Evolutionary conservation across 2,888 invertebrate species (phyloP), one percentile per base, ranked within the genome.

Genomic region (Orthonychiurus folsomi): DNA sequence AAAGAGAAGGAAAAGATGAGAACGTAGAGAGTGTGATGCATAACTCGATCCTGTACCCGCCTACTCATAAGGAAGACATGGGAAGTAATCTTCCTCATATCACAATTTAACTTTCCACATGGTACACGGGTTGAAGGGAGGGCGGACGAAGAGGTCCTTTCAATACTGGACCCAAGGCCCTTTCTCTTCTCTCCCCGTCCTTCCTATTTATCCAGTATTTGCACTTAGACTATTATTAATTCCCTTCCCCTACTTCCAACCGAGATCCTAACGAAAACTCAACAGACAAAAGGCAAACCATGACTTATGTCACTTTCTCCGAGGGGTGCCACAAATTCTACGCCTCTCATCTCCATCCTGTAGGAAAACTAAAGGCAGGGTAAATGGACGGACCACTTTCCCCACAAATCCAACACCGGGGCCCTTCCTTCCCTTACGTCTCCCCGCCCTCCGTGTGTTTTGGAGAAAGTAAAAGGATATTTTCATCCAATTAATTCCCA

Each of bases 181-280:
- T n/a, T n/a, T n/a, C n/a, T n/a, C n/a, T n/a, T n/a, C n/a, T n/a
- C n/a, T n/a, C n/a, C n/a, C n/a, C n/a, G n/a, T n/a, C n/a, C n/a
- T n/a, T 37, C 15, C 37, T 37, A 37, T 37, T 37, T 37, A 37
- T 37, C 37, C 15, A 37, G 15, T 37, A 37, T 37, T 37, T 37
- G 37, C 37, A 37, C 37, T 37, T 37, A 37, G 37, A 37, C 37
- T 5, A 37, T 37, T 37, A 37, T 37, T 37, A 37, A 37, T 37
- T 37, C 37, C 37, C 5, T 37, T 37, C 37, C 37, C 5, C 15
- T 37, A 5, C 37, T 9, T 37, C 9, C 9, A 15, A 15, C 37
- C 24, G 52, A 9, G 52, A 52, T 52, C n/a, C 48, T 21, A 23
- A 52, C 3, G 24, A 52, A 52, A 20, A 52, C 48, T 48, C 48